phyloP scores from a whole-genome alignment of 2,113 vertebrate species.

The Centrocercus urophasianus region DNA sequence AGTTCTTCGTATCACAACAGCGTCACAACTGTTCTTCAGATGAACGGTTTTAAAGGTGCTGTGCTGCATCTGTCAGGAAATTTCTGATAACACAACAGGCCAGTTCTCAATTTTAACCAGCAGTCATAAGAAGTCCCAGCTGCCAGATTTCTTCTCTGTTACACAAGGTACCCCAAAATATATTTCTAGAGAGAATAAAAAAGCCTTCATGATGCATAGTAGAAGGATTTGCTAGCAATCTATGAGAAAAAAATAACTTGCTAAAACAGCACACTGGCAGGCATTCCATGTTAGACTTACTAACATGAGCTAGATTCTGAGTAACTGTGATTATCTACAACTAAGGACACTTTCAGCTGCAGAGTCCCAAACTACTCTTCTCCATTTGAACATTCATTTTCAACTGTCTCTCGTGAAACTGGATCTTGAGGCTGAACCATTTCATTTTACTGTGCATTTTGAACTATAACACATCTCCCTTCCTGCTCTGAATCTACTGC shows the following conservation, averaged over 20 bases:
- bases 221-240: no score
- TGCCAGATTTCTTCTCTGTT: background rate
- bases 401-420: background rate
- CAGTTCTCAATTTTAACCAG: background rate
- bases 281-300: background rate
- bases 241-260: no score
- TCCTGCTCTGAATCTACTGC: background rate
- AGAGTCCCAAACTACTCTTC: background rate
- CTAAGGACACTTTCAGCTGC: background rate
- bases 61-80: background rate
- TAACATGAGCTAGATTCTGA: background rate
- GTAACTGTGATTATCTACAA: background rate
- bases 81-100: background rate
- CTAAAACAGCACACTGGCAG: background rate
- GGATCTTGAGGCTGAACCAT: background rate
- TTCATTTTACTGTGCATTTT: background rate
- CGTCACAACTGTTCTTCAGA: background rate
- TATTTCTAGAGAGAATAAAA: background rate
- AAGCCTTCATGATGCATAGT: background rate
- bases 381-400: background rate
- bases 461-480: background rate
- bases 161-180: rapidly evolving
- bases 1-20: background rate
- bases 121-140: no score
- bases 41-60: background rate